Base-by-base conservation (phyloP, 2,888 invertebrate species). In the Phyllotreta striolata region DNA sequence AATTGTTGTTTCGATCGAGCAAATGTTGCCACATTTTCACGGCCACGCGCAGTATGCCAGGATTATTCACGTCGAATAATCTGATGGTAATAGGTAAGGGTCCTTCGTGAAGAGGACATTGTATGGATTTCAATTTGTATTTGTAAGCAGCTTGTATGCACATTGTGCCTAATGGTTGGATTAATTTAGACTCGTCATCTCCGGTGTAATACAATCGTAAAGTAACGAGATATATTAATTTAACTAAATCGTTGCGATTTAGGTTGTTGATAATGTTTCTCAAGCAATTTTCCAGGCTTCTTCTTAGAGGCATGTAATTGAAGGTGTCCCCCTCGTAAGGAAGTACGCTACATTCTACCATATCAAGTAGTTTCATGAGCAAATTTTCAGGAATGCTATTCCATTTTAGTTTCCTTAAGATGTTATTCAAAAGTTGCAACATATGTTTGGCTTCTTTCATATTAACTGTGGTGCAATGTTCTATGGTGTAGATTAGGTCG, bases 231-330 rank as follows among this genome's bases (percentile, higher is more conserved):
- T 79, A 78, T 13, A 80, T 78, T 61, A 86, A 80, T 8, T 80
- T 74, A 24, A 86, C 72, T 9, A 87, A 76, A 69, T 85, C 81
- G 3, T 78, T 70, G 56, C 85, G 85, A 3, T 80, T 72, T 9
- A 85, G 80, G 67, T 85, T 83, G 52, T 83, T 81, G 10, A 86
- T 83, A 8, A 85, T 82, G 13, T 85, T 81, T 37, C 84, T 80
- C 1, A 88, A 72, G 67, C 86, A 87, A 0, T 85, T 82, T 72
- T 87, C 86, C 6, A 87, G 80, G 1, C 86, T 85, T 68, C 82
- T 84, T 40, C 80, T 80, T 58, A 87, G 70, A 43, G 79, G 78
- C 1, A 71, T 74, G 56, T 83, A 84, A 1, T 74, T 72, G 4
- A 71, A 68, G 4, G 72, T 55, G 24, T 72, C 72, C 1, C 74